Base-by-base conservation (phyloP, 2,797 vertebrate species). In the Percopsis omiscomaycus region DNA sequence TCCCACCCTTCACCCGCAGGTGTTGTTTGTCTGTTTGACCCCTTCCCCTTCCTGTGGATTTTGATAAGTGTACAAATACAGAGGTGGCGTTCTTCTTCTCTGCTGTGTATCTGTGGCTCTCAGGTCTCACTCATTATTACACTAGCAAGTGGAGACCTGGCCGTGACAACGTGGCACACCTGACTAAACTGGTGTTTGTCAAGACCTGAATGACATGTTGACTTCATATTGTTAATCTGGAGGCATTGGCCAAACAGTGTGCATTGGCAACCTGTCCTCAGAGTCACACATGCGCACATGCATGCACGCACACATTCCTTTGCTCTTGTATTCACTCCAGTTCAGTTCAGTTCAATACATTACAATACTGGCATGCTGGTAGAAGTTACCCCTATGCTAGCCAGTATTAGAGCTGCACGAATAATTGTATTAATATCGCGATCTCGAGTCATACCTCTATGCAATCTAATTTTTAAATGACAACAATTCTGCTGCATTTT, bases 21-120 rank as follows among this genome's bases (percentile, higher is more conserved):
- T 78, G 81, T 78, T 78, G 69, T 83, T 79, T 79, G 68, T 74
- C 69, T 59, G 58, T 66, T 66, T 56, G 22, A 22, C 44, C 10
- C 68, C 59, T 45, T 71, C 47, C 58, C 60, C 16, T 55, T 65
- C 12, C 22, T 45, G 29, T 73, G 57, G 44, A 61, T 74, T 55
- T 47, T 59, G 27, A 46, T 54, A 45, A 16, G 15, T 59, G 65
- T 45, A 44, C 57, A 50, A 22, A 79, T 62, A 47, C 12, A 74
- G 64, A 58, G 22, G 22, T 22, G 22, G 22, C 22, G 22, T 22
- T 63, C n/a, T 3, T 37, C 56, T 30, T 67, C 60, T 54, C 63
- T 48, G 69, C 79, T 59, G 61, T 14, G n/a, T 61, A 13, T 52
- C 5, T 22, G 0, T 59, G 28, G 45, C 14, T 71, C 28, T 70